These are phyloP conservation scores for Microcebus jonahi DNA, from an alignment of 2,113 vertebrate genomes.

Conservation along the genomic window DNA sequence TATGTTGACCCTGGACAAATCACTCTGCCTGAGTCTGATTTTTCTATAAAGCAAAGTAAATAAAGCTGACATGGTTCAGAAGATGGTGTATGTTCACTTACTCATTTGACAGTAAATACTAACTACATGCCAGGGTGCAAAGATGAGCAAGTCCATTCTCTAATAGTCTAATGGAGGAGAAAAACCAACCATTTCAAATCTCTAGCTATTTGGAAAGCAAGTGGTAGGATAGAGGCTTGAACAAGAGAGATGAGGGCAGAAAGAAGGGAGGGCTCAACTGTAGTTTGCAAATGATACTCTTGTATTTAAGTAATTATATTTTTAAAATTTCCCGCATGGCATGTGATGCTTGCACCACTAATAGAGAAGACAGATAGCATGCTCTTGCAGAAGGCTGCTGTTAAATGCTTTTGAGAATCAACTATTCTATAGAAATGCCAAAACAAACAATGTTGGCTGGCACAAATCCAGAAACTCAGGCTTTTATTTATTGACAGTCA, in stretches of 20 bases:
- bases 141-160: not conserved
- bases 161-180: not conserved
- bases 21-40: not conserved
- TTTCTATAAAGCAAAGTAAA: not conserved
- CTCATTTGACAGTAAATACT: not conserved
- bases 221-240: not conserved
- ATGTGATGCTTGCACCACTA: not conserved
- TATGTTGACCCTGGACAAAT: not conserved
- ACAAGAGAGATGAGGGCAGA: not conserved
- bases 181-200: not conserved
- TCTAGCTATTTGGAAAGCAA: not conserved
- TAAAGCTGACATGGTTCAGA: not conserved
- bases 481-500: conserved; percentile 42
- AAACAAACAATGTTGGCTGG: conserved; percentile 1
- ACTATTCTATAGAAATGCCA: conserved; percentile 14
- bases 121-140: not conserved
- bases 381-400: not conserved
- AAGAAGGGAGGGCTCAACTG: not conserved
- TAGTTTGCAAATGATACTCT: not conserved
- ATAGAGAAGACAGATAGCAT: not conserved
- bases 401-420: not conserved
- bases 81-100: not conserved
- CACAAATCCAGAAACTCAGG: conserved; percentile 6
- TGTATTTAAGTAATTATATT: not conserved
- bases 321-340: not conserved